phyloP scores from a whole-genome alignment of 2,888 invertebrate genomes.

The Eubasilissa splendida region DNA sequence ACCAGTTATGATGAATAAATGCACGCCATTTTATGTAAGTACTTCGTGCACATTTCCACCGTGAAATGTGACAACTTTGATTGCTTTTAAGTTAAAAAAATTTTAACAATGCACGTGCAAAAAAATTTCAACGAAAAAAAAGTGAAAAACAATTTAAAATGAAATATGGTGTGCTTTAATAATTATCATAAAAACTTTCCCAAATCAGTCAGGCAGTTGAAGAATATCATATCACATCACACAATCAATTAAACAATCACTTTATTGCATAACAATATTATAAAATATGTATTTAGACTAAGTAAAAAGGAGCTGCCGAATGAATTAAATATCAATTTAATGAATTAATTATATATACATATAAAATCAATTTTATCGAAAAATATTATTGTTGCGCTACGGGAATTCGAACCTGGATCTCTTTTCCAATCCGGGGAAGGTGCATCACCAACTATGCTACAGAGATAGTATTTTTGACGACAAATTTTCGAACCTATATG shows the following conservation, averaged over 20 bases:
- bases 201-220: slow-evolving; percentile 40
- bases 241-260: neutral
- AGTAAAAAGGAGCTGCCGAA: too few relatives aligned
- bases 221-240: slow-evolving; percentile 41
- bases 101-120: neutral
- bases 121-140: slow-evolving; percentile 23
- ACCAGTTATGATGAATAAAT: neutral
- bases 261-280: too few relatives aligned
- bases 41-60: slow-evolving; percentile 6
- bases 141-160: neutral
- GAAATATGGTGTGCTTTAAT: slow-evolving; percentile 49
- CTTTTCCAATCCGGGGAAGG: too few relatives aligned
- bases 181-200: slow-evolving; percentile 49
- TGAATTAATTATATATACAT: too few relatives aligned
- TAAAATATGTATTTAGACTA: too few relatives aligned
- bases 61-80: slow-evolving; percentile 18
- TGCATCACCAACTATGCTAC: too few relatives aligned
- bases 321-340: too few relatives aligned
- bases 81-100: slow-evolving; percentile 28
- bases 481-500: too few relatives aligned
- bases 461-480: too few relatives aligned
- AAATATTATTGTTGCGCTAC: too few relatives aligned
- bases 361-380: too few relatives aligned
- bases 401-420: too few relatives aligned
- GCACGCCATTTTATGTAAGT: slow-evolving; percentile 18